Conservation (phyloP, 2,113 vertebrate genomes). For the Myocastor coypus region DNA sequence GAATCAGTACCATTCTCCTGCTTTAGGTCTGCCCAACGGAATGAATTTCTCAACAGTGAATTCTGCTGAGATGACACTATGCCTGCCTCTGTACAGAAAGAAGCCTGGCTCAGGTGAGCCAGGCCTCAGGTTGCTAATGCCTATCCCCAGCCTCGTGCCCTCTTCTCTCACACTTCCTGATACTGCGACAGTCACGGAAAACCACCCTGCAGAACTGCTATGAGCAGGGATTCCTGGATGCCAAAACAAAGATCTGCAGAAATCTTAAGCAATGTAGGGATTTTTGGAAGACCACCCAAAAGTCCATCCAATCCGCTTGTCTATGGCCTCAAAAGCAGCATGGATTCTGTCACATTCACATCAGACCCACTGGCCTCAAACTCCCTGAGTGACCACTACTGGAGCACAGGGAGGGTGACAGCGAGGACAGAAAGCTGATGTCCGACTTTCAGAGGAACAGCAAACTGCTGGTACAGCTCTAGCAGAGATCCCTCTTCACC, state of each 20-base stretch:
- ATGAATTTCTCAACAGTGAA: neutral
- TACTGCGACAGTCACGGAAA: neutral
- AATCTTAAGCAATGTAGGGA: neutral
- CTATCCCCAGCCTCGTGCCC: neutral
- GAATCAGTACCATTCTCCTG: neutral
- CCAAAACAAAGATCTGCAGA: neutral
- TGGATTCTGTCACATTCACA: neutral
- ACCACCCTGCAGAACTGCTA: neutral
- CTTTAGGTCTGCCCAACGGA: neutral
- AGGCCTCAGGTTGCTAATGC: neutral
- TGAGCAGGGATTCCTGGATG: neutral
- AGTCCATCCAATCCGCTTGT: neutral
- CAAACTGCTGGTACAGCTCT: neutral
- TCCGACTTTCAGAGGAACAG: neutral
- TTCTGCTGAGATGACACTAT: neutral
- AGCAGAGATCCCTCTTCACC: neutral
- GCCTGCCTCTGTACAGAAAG: neutral
- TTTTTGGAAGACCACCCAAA: neutral
- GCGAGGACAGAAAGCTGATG: neutral
- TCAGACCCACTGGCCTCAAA: neutral
- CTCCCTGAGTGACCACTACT: neutral
- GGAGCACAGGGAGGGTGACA: neutral
- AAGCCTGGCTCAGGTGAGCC: neutral
- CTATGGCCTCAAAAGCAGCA: neutral
- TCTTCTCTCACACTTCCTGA: neutral